Evolutionary conservation across 2,888 invertebrate species (phyloP), one percentile per base, ranked within the genome.

Genomic region (Thera obeliscata): DNA sequence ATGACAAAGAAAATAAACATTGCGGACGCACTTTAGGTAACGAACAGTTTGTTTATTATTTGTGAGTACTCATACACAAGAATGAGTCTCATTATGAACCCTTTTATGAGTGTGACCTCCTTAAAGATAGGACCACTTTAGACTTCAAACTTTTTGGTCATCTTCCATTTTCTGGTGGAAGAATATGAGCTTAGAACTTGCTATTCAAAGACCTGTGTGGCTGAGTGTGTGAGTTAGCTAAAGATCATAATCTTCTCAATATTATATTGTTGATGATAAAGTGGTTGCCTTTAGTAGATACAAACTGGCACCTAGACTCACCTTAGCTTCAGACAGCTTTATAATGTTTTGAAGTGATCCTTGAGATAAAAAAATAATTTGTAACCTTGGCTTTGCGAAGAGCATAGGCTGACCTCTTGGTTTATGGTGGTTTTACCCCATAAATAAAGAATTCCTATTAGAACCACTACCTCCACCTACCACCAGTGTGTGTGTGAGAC

Each of bases 1-100:
- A 58, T 61, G 36, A 68, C 64, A 65, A 68, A 61, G 64, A 61
- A 65, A 59, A 64, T 55, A 52, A 68, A 68, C 52, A 64, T 56
- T 67, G 22, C 49, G 22, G 22, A 22, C 22, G 22, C n/a, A 43
- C 48, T 11, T 48, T 22, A 22, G 22, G 48, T 48, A 48, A 3
- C n/a, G 11, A n/a, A 8, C 11, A 22, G 12, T 7, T 50, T 50
- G 50, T 50, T 50, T 50, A 50, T 12, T 50, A 0, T 35, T 57
- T 41, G 12, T 56, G 54, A 11, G 49, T n/a, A n/a, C n/a, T n/a
- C 52, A 48, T n/a, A 12, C 35, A 48, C 33, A n/a, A 48, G 36
- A 59, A 7, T 48, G 48, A 55, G 33, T 52, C 50, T 57, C 9
- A 58, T 22, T 22, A 22, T 58, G 36, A 54, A 64, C 57, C 35